A percentile compares a stretch with the other conserved stretches of the same genome.
These are phyloP conservation scores for Chitala chitala DNA, from an alignment of 2,113 vertebrate species.

Conservation along the genomic window DNA sequence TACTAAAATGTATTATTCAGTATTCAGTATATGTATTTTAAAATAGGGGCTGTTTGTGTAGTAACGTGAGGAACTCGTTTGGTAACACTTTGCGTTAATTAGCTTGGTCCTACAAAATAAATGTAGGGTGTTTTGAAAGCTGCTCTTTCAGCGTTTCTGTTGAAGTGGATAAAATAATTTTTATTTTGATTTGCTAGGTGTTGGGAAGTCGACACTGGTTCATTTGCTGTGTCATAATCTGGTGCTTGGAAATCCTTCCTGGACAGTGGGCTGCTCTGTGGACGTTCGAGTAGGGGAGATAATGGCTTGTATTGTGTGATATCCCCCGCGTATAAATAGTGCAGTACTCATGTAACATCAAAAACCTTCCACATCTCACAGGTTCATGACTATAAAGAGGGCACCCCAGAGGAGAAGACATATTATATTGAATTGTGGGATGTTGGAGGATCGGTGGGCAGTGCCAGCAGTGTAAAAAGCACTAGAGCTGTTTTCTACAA, in stretches of 20 bases:
- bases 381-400: conserved; percentile 97
- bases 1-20: too few species aligned
- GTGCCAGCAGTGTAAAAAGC: conserved; percentile 89
- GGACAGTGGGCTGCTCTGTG: conserved; percentile 96
- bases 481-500: conserved; percentile 97
- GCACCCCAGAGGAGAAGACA: conserved; percentile 93
- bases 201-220: conserved; percentile 92
- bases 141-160: too few species aligned
- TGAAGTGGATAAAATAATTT: too few species aligned
- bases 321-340: background rate
- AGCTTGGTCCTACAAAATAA: too few species aligned
- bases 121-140: too few species aligned
- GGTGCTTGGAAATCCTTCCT: conserved; percentile 91
- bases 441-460: conserved; percentile 90
- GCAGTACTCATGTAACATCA: background rate
- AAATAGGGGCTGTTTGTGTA: too few species aligned
- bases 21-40: too few species aligned
- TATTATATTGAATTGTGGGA: conserved; percentile 97
- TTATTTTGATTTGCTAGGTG: conserved; percentile 62
- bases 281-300: conserved; percentile 81
- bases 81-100: too few species aligned
- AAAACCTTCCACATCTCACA: conserved; percentile 41
- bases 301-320: background rate
- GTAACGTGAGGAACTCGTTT: too few species aligned
- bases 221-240: conserved; percentile 93